A percentile compares a stretch with the other conserved stretches of the same genome.
These are phyloP conservation scores for Myotis davidii DNA, from an alignment of 2,113 vertebrate genomes.

Conservation along the genomic window DNA sequence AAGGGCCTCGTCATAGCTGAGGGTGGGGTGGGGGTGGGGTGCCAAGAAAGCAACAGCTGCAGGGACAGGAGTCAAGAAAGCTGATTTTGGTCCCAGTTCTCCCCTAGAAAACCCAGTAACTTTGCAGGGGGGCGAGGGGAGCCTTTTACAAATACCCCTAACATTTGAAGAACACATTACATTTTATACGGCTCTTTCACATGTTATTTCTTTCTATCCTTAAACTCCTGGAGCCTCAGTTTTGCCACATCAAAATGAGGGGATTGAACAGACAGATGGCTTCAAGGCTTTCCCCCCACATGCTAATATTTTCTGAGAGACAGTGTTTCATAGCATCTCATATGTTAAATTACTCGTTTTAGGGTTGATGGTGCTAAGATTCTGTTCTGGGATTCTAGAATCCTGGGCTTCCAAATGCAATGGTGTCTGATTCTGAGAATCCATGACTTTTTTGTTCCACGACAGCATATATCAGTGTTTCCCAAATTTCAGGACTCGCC, in stretches of 20 bases:
- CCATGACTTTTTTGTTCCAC: conserved; percentile 7
- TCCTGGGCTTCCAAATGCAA: neutral
- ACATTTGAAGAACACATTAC: neutral
- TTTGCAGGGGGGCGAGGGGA: neutral
- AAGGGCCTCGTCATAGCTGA: neutral
- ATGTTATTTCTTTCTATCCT: neutral
- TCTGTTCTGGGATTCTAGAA: conserved; percentile 27
- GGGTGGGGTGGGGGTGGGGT: too few relatives aligned
- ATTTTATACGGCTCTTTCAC: neutral
- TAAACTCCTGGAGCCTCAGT: conserved; percentile 33
- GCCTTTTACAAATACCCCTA: neutral
- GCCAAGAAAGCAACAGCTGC: neutral
- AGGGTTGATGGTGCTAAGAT: conserved; percentile 18
- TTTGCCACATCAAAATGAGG: conserved; percentile 32
- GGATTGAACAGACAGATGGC: neutral
- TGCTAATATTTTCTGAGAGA: conserved; percentile 33
- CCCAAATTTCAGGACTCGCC: neutral
- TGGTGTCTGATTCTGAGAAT: conserved; percentile 30
- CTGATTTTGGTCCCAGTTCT: neutral
- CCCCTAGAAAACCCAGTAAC: neutral
- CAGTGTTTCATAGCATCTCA: neutral
- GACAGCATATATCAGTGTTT: neutral
- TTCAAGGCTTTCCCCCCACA: neutral
- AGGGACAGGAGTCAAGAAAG: neutral
- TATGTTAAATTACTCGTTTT: neutral